Conservation (phyloP, 1,140 invertebrate genomes). For the Aethina tumida region DNA sequence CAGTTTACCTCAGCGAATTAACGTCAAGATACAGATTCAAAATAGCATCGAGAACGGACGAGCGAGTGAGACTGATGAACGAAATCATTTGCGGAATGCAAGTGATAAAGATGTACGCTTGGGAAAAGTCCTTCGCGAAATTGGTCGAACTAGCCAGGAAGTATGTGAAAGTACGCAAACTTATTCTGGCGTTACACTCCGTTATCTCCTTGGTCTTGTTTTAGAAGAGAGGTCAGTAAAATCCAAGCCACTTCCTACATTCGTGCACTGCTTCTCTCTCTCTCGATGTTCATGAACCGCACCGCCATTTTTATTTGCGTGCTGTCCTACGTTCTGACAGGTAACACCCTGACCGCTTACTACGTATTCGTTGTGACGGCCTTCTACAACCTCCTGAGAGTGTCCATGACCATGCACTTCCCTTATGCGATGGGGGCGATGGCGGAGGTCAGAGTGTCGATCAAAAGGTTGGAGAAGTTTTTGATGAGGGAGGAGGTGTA, state of each 20-base stretch:
- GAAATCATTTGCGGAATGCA: conserved; percentile 67
- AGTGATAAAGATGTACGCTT: conserved; percentile 78
- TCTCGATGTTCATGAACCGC: conserved; percentile 60
- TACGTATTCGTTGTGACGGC: conserved; percentile 61
- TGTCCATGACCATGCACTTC: conserved; percentile 62
- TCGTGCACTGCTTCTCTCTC: conserved; percentile 58
- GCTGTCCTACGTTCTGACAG: conserved; percentile 58
- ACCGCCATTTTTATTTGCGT: conserved; percentile 70
- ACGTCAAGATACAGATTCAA: conserved; percentile 33
- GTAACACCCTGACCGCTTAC: conserved; percentile 55
- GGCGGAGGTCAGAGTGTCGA: conserved; percentile 55
- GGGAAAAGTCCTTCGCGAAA: conserved; percentile 56
- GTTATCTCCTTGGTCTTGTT: conserved; percentile 10
- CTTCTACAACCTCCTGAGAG: conserved; percentile 60
- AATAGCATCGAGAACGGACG: conserved; percentile 41
- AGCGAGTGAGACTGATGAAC: conserved; percentile 60
- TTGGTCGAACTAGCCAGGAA: conserved; percentile 21
- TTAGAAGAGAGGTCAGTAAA: conserved; percentile 52
- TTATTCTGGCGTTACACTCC: not conserved
- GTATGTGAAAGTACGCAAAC: conserved; percentile 23
- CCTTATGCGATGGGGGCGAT: conserved; percentile 46
- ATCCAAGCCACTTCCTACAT: conserved; percentile 58
- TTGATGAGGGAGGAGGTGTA: conserved; percentile 51
- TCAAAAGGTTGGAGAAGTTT: conserved; percentile 56
- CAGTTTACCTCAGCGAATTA: conserved; percentile 37